These are phyloP conservation scores for Typhlichthys subterraneus DNA, from an alignment of 2,797 vertebrate species.

Conservation along the genomic window DNA sequence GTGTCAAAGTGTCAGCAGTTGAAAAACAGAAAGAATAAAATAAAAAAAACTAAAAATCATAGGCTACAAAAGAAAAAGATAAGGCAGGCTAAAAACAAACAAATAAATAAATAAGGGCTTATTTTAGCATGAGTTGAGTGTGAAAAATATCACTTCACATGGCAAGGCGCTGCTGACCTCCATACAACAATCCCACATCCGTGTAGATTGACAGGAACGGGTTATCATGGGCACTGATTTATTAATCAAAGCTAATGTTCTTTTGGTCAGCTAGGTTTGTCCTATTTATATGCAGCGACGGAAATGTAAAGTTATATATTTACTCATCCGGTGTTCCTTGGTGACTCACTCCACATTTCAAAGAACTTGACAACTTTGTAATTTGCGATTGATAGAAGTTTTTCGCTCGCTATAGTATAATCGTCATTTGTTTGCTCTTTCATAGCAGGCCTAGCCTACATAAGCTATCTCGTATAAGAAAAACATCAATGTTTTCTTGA, in stretches of 20 bases:
- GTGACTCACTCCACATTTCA: constrained; percentile 51
- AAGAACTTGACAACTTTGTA: constrained; percentile 61
- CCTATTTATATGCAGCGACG: constrained; percentile 52
- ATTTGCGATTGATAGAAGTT: constrained; percentile 51
- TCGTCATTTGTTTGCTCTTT: constrained; percentile 48
- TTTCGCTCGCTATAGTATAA: constrained; percentile 50
- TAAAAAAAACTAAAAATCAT: constrained; percentile 12
- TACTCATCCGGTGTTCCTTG: constrained; percentile 50
- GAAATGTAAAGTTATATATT: constrained; percentile 63
- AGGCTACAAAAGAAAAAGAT: constrained; percentile 19
- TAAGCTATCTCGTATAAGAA: not conserved
- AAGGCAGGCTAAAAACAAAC: constrained; percentile 31
- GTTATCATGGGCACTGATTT: constrained; percentile 66
- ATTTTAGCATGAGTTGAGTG: constrained; percentile 41
- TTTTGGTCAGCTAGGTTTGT: constrained; percentile 66
- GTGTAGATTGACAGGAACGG: constrained; percentile 55
- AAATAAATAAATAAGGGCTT: constrained; percentile 29
- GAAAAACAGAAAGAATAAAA: not conserved
- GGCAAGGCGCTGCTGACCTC: constrained; percentile 58
- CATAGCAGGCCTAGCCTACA: not conserved
- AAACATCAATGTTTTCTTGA: not conserved
- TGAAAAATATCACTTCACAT: constrained; percentile 56
- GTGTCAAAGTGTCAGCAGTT: not conserved
- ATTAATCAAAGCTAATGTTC: constrained; percentile 76
- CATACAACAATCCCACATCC: constrained; percentile 37